Base-by-base conservation (phyloP, 92 coral and sea anemone genomes). In the Virgularia gustaviana region DNA sequence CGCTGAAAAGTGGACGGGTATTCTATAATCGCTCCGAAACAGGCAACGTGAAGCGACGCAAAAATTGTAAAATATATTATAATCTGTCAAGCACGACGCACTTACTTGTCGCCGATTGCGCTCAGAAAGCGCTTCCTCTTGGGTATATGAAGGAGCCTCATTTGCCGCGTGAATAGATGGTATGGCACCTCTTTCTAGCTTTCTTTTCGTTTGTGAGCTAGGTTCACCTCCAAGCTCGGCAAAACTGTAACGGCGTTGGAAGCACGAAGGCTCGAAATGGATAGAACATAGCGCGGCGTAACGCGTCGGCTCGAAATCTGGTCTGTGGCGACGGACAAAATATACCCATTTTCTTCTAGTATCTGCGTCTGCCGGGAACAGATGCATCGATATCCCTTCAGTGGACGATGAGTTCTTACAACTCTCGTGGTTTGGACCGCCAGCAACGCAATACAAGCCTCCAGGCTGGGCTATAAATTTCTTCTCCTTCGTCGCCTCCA, bases 231-330 rank as follows among this genome's bases (percentile, higher is more conserved):
- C 30, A 22, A 53, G 60, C 27, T 53, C 60, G 60, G n/a, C 27
- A 22, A 77, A 15, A 34, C 29, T 20, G 54, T 51, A 61, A 20
- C 58, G 22, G 27, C 33, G 76, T 52, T 77, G 64, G 54, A 44
- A 78, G 67, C 79, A 77, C 36, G 45, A 57, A 9, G 51, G 60
- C 71, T 71, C 87, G 35, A 77, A 83, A 61, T 83, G 83, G 29
- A 62, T 42, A 42, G 87, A 83, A 39, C 87, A 83, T 58, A 83
- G 76, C 23, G 63, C 73, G 10, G 79, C 76, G 32, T 63, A 44
- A 19, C 68, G 19, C 29, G 83, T 43, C 19, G 83, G 83, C 24
- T 30, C 43, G 54, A 79, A 83, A 56, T 68, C 70, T 43, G 62
- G 49, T 5, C 86, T 15, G 37, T 75, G 76, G 53, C 67, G 77